phyloP scores from a whole-genome alignment of 2,113 vertebrate species.

The Phoxinus phoxinus region DNA sequence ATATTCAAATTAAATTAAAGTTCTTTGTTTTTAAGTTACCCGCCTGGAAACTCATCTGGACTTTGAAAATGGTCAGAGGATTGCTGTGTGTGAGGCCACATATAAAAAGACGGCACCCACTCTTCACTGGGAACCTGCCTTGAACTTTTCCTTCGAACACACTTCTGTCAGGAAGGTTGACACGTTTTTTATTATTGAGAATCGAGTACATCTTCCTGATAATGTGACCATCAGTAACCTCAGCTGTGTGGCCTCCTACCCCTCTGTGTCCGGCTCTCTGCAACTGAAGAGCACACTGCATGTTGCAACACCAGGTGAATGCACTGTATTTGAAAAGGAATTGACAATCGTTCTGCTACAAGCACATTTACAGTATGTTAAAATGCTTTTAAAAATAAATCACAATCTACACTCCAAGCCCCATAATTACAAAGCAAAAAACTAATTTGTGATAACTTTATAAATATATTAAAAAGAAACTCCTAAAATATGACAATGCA shows the following conservation, averaged over 20 bases:
- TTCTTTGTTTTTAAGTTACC: conserved; percentile 57
- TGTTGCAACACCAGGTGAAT: neutral
- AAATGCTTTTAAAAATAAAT: neutral
- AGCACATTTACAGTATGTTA: neutral
- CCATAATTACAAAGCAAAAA: no score
- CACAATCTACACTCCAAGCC: no score
- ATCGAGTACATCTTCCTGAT: conserved; percentile 55
- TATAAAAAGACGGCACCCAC: conserved; percentile 64
- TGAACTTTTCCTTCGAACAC: neutral
- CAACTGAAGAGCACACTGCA: neutral
- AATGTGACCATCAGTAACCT: conserved; percentile 30
- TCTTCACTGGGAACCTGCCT: conserved; percentile 64
- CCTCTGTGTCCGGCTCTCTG: neutral
- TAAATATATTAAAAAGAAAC: no score
- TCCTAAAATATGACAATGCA: no score
- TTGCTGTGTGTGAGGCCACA: conserved; percentile 69
- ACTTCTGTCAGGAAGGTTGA: fast-evolving
- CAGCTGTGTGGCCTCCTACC: conserved; percentile 62
- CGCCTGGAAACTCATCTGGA: conserved; percentile 11
- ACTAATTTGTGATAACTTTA: no score
- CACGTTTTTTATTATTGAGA: conserved; percentile 59
- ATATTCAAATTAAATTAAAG: neutral
- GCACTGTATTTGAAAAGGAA: neutral
- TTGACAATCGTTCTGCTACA: neutral
- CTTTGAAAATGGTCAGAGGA: neutral